Evolutionary conservation across 1,140 invertebrate genomes (phyloP).

Genomic region (Sipha flava): DNA sequence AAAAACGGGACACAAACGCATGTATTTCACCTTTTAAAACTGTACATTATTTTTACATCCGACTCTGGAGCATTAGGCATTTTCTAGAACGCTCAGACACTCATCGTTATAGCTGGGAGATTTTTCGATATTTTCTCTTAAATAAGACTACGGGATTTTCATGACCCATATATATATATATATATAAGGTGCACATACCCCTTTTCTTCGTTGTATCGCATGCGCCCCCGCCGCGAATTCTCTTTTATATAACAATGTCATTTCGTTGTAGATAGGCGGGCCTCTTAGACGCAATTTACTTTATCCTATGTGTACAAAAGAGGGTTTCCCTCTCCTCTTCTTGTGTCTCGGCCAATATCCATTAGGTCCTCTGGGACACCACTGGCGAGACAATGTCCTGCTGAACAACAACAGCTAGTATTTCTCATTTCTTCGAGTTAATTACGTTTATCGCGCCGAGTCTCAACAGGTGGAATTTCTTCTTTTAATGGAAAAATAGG

Average conservation of each 20-base stretch:
- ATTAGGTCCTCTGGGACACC: constrained; percentile 15
- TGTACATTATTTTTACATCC: too few species aligned
- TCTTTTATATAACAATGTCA: constrained; percentile 3
- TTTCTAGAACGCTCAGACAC: background rate
- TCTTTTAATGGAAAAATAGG: background rate
- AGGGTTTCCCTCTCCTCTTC: background rate
- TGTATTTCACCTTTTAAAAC: too few species aligned
- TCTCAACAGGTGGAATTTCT: constrained; percentile 24
- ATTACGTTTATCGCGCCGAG: constrained; percentile 20
- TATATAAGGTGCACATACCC: background rate
- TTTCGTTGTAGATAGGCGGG: background rate
- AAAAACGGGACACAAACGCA: background rate
- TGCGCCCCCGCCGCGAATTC: background rate
- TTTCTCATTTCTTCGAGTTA: constrained; percentile 19
- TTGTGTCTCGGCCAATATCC: background rate
- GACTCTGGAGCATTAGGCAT: too few species aligned
- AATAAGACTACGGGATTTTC: background rate
- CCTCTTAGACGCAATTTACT: constrained; percentile 28
- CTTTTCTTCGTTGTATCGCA: too few species aligned
- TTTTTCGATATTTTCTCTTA: background rate
- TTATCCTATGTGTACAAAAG: constrained; percentile 19
- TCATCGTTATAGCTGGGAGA: background rate
- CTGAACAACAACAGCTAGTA: background rate
- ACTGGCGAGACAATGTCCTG: background rate
- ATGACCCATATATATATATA: background rate